Base-by-base conservation (phyloP, 23 tunicate genomes). In the Halocynthia aurantium region DNA sequence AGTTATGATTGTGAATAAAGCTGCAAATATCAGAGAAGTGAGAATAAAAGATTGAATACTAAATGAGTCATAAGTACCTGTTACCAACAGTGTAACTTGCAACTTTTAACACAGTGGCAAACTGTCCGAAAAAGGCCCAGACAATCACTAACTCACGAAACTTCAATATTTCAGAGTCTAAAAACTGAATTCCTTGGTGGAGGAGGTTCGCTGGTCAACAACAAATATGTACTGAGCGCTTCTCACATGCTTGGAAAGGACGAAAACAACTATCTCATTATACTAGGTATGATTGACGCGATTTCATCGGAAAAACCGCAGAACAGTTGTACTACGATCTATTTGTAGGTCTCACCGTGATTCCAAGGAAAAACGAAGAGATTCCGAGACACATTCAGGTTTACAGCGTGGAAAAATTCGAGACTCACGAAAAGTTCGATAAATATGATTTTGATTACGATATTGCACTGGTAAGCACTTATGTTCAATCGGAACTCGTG, bases 191-290 rank as follows among this genome's bases (percentile, higher is more conserved):
- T 17, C 11, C 51, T 81, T 0, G 53, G 57, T 20, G 84, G 84
- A 19, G 84, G 84, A 51, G 84, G 77, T 19, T 62, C 84, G 17
- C 66, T 81, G 8, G 51, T 81, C 11, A 81, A 81, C 75, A 60
- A 81, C 20, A 69, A 68, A n/a, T 81, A 77, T 77, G 76, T 81
- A 0, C 22, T 81, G 0, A 81, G 77, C 50, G 84, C 84, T 55
- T 61, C 77, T 31, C 84, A 81, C 22, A 58, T 81, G n/a, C 50
- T 71, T 6, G n/a, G 52, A 12, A 31, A 67, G 11, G 71, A 67
- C 15, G n/a, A 54, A 52, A 22, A 54, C 9, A 53, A 52, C 18
- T 54, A 68, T 0, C 52, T 80, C 50, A 55, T 80, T n/a, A 80
- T 70, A 44, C 69, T 80, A 31, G 83, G 83, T 80, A 52, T 68